These are phyloP conservation scores for Lycodopsis pacificus DNA, from an alignment of 2,797 vertebrate genomes.

Conservation along the genomic window DNA sequence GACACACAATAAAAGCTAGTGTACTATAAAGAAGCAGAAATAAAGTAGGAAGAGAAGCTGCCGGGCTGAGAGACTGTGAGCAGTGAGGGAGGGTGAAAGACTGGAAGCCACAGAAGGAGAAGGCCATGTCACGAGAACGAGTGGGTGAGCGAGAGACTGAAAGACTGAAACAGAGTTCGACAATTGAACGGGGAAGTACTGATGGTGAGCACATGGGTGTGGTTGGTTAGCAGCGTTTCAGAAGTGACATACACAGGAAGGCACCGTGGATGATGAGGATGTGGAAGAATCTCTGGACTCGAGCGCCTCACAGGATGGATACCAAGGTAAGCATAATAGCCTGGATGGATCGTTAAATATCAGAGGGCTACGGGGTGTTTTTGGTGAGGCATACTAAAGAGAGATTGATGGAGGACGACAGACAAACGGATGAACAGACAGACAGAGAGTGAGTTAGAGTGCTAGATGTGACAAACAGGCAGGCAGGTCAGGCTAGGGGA, in stretches of 20 bases:
- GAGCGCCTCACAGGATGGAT: constrained; percentile 64
- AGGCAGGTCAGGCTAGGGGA: constrained; percentile 66
- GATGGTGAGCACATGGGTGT: constrained; percentile 69
- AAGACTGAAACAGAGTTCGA: constrained; percentile 33
- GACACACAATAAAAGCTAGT: constrained; percentile 20
- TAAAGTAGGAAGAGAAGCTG: constrained; percentile 8
- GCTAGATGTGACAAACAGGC: constrained; percentile 75
- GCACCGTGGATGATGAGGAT: constrained; percentile 34
- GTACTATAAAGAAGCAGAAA: constrained; percentile 2
- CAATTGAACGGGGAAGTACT: constrained; percentile 67
- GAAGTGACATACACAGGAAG: constrained; percentile 32
- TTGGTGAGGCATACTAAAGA: constrained; percentile 37
- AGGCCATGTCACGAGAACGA: constrained; percentile 49
- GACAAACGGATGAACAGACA: constrained; percentile 74
- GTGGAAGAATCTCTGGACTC: constrained; percentile 45
- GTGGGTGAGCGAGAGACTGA: constrained; percentile 52
- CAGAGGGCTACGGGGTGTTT: constrained; percentile 54
- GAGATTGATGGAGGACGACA: constrained; percentile 76
- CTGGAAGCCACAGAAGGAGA: constrained; percentile 31
- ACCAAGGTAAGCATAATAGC: constrained; percentile 75
- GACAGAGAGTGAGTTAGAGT: constrained; percentile 66
- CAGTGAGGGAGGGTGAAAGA: constrained; percentile 23
- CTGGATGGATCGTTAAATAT: constrained; percentile 61
- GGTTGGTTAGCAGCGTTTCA: constrained; percentile 53
- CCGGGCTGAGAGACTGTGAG: constrained; percentile 10